phyloP scores from a whole-genome alignment of 2,113 vertebrate species.

The Galbula dea region DNA sequence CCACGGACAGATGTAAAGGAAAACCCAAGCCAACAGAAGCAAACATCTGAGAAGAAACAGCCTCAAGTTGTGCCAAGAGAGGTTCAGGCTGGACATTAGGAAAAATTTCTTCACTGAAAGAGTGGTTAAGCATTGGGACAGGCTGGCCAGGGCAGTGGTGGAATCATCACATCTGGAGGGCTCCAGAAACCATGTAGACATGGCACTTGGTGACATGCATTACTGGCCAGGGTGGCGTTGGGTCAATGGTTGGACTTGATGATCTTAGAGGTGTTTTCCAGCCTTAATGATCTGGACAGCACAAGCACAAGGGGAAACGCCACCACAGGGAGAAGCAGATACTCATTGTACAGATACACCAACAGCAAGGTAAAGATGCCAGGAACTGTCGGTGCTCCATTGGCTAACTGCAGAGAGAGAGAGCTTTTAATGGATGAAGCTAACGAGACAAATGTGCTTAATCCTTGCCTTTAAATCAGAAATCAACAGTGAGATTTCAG shows the following conservation, averaged over 20 bases:
- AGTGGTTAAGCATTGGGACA: too few relatives aligned
- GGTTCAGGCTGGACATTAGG: too few relatives aligned
- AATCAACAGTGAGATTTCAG: background rate
- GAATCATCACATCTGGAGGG: too few relatives aligned
- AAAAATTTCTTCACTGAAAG: too few relatives aligned
- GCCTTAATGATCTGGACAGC: too few relatives aligned
- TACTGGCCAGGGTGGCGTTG: too few relatives aligned
- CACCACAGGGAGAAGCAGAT: background rate
- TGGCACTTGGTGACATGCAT: too few relatives aligned
- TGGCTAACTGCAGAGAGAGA: background rate
- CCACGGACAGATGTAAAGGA: background rate
- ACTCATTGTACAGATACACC: background rate
- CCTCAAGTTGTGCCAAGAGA: too few relatives aligned
- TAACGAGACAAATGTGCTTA: background rate
- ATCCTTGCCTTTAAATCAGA: background rate
- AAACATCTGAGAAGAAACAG: background rate
- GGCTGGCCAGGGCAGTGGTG: too few relatives aligned
- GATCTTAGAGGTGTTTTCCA: too few relatives aligned
- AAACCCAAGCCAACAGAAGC: background rate
- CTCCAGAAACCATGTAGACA: too few relatives aligned
- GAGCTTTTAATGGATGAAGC: background rate
- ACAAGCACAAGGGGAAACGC: background rate
- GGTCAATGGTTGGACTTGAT: too few relatives aligned
- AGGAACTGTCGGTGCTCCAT: background rate
- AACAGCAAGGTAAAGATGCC: background rate